Evolutionary conservation across 2,888 invertebrate genomes (phyloP).

Genomic region (Autographa gamma): DNA sequence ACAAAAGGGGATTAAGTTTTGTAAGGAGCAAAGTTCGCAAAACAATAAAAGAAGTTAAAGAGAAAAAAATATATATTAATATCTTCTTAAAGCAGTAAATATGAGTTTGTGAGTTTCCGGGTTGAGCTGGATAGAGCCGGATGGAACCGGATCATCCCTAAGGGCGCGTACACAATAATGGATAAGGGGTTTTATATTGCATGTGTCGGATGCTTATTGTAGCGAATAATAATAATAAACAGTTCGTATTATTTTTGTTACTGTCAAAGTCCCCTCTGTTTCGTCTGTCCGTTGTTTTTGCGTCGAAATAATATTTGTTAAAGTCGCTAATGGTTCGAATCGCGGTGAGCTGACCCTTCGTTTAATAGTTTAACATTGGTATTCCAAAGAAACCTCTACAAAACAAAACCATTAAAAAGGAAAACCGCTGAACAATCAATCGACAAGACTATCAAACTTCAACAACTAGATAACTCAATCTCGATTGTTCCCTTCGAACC

Average conservation of each 20-base stretch:
- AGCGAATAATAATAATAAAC: slow-evolving; percentile 20
- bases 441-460: not conserved
- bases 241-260: slow-evolving; percentile 14
- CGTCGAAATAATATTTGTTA: not conserved
- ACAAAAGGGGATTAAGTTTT: slow-evolving; percentile 52
- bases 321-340: too few species aligned
- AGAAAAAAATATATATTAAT: slow-evolving; percentile 58
- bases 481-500: not conserved
- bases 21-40: slow-evolving; percentile 56
- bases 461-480: not conserved
- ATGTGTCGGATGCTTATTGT: slow-evolving; percentile 7
- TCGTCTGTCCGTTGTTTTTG: not conserved
- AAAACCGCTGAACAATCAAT: not conserved
- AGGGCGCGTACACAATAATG: slow-evolving; percentile 26
- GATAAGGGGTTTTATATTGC: slow-evolving; percentile 13
- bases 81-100: slow-evolving; percentile 60
- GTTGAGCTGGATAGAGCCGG: slow-evolving; percentile 45
- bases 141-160: slow-evolving; percentile 38
- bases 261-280: not conserved
- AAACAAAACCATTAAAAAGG: not conserved
- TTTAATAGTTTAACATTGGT: too few species aligned
- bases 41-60: slow-evolving; percentile 65
- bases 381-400: too few species aligned
- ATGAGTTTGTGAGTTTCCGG: slow-evolving; percentile 57
- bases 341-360: too few species aligned